Evolutionary conservation across 2,888 invertebrate genomes (phyloP).

Genomic region (Agriopis leucophaearia): DNA sequence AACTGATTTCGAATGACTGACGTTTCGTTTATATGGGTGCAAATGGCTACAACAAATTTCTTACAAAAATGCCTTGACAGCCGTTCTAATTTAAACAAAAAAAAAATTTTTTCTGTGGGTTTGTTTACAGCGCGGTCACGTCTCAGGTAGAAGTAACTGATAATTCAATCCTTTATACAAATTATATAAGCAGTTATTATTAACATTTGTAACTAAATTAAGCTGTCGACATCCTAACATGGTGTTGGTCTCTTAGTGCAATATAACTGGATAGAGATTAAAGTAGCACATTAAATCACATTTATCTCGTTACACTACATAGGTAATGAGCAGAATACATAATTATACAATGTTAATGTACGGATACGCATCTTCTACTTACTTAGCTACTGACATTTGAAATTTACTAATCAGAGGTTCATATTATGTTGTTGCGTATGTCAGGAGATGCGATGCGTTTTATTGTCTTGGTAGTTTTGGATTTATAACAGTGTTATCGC

Average conservation of each 20-base stretch:
- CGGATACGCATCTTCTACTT: slow-evolving; percentile 17
- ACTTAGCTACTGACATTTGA: slow-evolving; percentile 11
- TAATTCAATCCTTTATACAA: neutral
- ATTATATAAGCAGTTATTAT: slow-evolving; percentile 10
- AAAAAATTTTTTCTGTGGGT: no score
- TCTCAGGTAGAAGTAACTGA: neutral
- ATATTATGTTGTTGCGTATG: neutral
- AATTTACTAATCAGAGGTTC: slow-evolving; percentile 17
- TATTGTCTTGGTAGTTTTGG: no score
- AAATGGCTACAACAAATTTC: no score
- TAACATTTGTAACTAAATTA: slow-evolving; percentile 7
- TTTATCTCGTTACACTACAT: slow-evolving; percentile 41
- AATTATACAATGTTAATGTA: slow-evolving; percentile 24
- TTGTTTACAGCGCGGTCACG: no score
- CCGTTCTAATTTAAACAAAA: no score
- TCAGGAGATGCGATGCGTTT: no score
- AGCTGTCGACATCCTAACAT: slow-evolving; percentile 12
- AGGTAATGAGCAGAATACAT: slow-evolving; percentile 32
- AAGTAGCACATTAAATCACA: slow-evolving; percentile 26
- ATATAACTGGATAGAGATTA: slow-evolving; percentile 14
- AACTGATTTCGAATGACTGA: no score
- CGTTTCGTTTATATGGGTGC: no score
- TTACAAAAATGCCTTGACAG: no score
- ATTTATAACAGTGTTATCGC: no score
- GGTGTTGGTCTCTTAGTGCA: slow-evolving; percentile 9